Evolutionary conservation across 2,113 vertebrate genomes (phyloP).

Genomic region (Lamprotornis superbus): DNA sequence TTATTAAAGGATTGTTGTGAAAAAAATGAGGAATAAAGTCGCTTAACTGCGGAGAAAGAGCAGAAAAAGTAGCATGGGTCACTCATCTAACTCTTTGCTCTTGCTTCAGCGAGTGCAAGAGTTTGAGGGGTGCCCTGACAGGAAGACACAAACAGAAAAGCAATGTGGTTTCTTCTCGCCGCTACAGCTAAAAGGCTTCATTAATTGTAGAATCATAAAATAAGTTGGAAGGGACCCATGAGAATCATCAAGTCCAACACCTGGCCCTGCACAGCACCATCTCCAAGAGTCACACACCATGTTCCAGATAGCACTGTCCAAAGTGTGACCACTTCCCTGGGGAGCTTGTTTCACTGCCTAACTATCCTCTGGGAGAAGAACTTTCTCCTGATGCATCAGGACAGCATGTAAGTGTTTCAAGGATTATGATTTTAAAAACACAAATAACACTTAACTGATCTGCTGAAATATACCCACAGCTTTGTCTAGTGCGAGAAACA

Average conservation of each 20-base stretch:
- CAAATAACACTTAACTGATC: background rate
- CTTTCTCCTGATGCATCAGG: background rate
- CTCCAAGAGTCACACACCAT: background rate
- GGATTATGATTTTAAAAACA: background rate
- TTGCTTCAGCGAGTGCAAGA: background rate
- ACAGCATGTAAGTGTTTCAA: background rate
- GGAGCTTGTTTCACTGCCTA: background rate
- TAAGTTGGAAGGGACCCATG: background rate
- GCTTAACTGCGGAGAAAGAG: background rate
- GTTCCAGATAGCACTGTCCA: accelerated
- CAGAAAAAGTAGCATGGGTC: background rate
- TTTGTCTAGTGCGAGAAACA: background rate
- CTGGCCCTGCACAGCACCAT: no score
- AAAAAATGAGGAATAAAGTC: background rate
- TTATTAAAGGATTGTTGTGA: background rate
- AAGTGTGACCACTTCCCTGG: background rate
- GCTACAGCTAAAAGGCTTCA: background rate
- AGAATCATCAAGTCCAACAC: no score
- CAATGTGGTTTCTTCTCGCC: background rate
- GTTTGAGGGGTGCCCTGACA: background rate
- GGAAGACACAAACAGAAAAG: background rate
- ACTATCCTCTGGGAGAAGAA: background rate
- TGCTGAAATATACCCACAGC: background rate
- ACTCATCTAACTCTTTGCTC: background rate
- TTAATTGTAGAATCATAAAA: background rate